Conservation (phyloP, 2,113 vertebrate species). For the Aphyosemion australe region DNA sequence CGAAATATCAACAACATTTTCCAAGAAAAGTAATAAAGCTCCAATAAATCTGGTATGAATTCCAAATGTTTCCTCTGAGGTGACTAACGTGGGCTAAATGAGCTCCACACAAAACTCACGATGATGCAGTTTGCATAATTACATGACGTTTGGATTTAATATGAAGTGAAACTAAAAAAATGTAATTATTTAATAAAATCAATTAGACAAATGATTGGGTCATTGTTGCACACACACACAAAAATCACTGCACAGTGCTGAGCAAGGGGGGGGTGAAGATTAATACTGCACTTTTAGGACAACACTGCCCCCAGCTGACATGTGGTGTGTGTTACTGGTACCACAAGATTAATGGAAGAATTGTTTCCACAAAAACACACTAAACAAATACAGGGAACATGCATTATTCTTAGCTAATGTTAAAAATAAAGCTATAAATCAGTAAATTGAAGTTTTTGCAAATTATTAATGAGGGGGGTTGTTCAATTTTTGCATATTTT, state of each 20-base stretch:
- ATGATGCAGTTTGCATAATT: conserved; percentile 35
- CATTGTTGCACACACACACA: conserved; percentile 16
- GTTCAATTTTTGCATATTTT: too few species aligned
- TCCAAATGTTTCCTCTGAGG: conserved; percentile 23
- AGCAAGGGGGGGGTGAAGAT: conserved; percentile 1
- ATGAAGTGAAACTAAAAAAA: conserved; percentile 39
- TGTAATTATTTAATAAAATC: conserved; percentile 39
- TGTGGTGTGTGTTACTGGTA: conserved; percentile 22
- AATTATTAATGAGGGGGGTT: too few species aligned
- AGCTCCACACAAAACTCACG: conserved; percentile 25
- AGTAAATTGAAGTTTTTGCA: too few species aligned
- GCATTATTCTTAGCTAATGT: too few species aligned
- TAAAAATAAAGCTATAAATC: too few species aligned
- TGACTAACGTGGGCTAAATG: background rate
- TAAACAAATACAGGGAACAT: background rate
- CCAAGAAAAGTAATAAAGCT: background rate
- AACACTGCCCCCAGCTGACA: conserved; percentile 72
- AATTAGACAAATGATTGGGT: conserved; percentile 36
- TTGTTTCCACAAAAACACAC: background rate
- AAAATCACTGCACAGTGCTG: conserved; percentile 2
- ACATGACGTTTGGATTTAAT: conserved; percentile 30
- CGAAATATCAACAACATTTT: background rate
- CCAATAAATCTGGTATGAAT: background rate
- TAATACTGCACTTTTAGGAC: conserved; percentile 43
- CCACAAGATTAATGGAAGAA: background rate